Base-by-base conservation (phyloP, 2,888 invertebrate species). In the Baronia brevicornis region DNA sequence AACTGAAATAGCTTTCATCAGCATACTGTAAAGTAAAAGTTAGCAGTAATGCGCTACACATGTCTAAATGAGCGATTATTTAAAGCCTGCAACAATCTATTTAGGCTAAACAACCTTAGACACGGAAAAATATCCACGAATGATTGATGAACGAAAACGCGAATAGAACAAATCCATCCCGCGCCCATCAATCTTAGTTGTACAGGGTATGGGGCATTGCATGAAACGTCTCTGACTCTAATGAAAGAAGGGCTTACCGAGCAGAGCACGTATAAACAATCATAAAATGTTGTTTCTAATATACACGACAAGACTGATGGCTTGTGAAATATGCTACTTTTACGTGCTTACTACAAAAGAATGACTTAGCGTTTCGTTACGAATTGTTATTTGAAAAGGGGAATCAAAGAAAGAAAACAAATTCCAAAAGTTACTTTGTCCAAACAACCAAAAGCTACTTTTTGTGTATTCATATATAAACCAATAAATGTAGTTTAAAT, bases 141-240 rank as follows among this genome's bases (percentile, higher is more conserved):
- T 84, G 84, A 84, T 84, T 78, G 84, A 84, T 84, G 82, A 80
- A 71, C 60, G 60, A 53, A 64, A 61, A 64, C 73, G 66, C 71
- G 80, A 77, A 82, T 82, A 77, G 79, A 82, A 82, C 82, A 79
- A 84, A 84, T 82, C 84, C 80, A 78, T 79, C 72, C 61, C 48
- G 55, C 56, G 51, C 60, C 67, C 78, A 84, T 84, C 82, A 82
- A 84, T 84, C 82, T 82, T 80, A 62, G 63, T 54, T 48, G 55
- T 49, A 39, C 38, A 39, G 43, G 40, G 51, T 45, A 48, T 48
- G 58, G 51, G 54, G 57, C 67, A 64, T 67, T 74, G 73, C 68
- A 55, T 59, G 68, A 70, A 73, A 72, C 73, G 71, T 70, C 68
- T 63, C 48, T 63, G 65, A 57, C 66, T 70, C 63, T 80, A 79